Conservation (phyloP, 2,797 vertebrate species). For the Streptopelia turtur region DNA sequence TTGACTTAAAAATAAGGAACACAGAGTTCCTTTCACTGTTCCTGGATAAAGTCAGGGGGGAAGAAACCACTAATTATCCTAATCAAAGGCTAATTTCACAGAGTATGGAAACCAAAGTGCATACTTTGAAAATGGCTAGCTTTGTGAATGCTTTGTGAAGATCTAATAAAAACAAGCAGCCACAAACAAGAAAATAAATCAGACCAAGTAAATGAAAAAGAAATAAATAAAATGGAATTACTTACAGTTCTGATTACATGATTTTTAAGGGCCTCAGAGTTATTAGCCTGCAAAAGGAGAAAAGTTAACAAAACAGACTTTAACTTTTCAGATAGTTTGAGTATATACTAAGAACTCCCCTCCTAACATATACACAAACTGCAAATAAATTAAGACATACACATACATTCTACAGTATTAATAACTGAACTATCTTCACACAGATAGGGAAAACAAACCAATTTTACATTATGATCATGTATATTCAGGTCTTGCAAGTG, state of each 20-base stretch:
- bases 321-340: not conserved
- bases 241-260: conserved; percentile 42
- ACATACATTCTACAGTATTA: not conserved
- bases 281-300: conserved; percentile 11
- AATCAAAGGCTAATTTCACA: not conserved
- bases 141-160: not conserved
- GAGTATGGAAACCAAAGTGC: not conserved
- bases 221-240: not conserved
- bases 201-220: not conserved
- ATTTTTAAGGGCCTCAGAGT: conserved; percentile 14
- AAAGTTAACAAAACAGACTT: not conserved
- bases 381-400: not conserved
- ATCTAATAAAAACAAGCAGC: not conserved
- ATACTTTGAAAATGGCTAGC: not conserved
- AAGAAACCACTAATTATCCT: not conserved
- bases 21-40: not conserved
- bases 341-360: not conserved
- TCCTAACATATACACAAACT: not conserved
- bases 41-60: not conserved
- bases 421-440: not conserved
- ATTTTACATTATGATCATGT: not conserved
- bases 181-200: not conserved
- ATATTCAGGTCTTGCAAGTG: not conserved
- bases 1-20: not conserved
- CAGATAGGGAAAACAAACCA: not conserved